Base-by-base conservation (phyloP, 2,113 vertebrate genomes). In the Corythoichthys haematopterus region DNA sequence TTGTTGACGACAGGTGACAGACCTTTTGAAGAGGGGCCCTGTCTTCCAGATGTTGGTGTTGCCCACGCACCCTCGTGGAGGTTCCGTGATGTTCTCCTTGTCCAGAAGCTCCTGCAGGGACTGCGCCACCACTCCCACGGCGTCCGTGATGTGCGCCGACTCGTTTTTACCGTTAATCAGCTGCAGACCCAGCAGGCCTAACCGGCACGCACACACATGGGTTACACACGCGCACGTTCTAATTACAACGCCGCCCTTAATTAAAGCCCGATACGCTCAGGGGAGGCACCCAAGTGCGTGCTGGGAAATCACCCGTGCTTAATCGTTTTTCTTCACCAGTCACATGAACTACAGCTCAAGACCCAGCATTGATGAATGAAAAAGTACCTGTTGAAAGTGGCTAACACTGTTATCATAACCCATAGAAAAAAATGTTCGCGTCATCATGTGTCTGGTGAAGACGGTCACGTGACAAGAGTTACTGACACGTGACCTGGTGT, bases 41-140 rank as follows among this genome's bases (percentile, higher is more conserved):
- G 96, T 97, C 79, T 97, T 98, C 97, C 97, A 99, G 91, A 99
- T 98, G 90, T 98, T 98, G 85, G 97, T 99, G 88, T 99, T 98
- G 13, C 97, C 97, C 78, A 98, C 97, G 2, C 97, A 99, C 71
- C 97, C 97, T 13, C 94, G 90, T 0, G 97, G 97, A 0, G 97
- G 97, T 81, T 98, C 97, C 0, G 96, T 99, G 85, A 98, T 98
- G 83, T 98, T 99, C 89, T 99, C 97, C 76, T 98, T 98, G 86
- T 98, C 97, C 64, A 98, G 95, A 37, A 98, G 87, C 80, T 99
- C 96, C 13, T 98, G 96, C 68, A 99, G 94, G 0, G 96, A 95
- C 89, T 98, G 96, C 2, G 96, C 96, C 78, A 98, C 96, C 65
- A 99, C 93, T 0, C 93, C 93, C 0, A 99, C 97, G 0, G 97